phyloP scores from a whole-genome alignment of 2,797 vertebrate genomes.

The Geotrypetes seraphini region DNA sequence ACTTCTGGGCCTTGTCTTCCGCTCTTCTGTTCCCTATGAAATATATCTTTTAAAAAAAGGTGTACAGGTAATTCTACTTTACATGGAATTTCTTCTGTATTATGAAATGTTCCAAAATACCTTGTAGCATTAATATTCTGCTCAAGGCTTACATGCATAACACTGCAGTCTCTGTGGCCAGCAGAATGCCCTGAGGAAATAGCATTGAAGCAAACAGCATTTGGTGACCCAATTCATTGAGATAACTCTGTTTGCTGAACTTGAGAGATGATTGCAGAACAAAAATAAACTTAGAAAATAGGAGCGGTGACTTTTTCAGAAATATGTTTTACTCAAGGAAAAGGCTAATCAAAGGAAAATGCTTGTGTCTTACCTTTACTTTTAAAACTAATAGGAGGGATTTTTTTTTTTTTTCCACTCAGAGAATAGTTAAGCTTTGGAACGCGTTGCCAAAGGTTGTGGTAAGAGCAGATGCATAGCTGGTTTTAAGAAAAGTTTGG shows the following conservation, averaged over 20 bases:
- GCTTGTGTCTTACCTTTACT: too few relatives aligned
- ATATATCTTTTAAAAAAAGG: conserved; percentile 7
- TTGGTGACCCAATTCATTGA: conserved; percentile 32
- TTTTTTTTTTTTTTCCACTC: too few relatives aligned
- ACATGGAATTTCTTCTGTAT: conserved; percentile 1
- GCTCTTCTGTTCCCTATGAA: conserved; percentile 3
- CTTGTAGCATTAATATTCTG: conserved; percentile 39
- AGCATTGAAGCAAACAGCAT: too few relatives aligned
- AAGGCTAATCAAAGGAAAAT: background rate
- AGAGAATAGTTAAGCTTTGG: too few relatives aligned
- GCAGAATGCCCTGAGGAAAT: too few relatives aligned
- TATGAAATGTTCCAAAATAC: conserved; percentile 31
- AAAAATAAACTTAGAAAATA: conserved; percentile 1
- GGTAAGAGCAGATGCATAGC: too few relatives aligned
- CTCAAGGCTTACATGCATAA: conserved; percentile 24
- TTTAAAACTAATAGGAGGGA: too few relatives aligned
- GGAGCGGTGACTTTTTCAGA: background rate
- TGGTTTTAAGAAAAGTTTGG: too few relatives aligned
- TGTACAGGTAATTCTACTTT: background rate
- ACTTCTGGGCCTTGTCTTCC: background rate
- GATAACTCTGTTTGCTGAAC: conserved; percentile 23
- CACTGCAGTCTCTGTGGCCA: conserved; percentile 39
- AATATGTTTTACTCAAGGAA: background rate
- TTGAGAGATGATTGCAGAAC: background rate
- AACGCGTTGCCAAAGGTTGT: too few relatives aligned